phyloP scores from a whole-genome alignment of 2,888 invertebrate species.

The Digitonthophagus gazella region DNA sequence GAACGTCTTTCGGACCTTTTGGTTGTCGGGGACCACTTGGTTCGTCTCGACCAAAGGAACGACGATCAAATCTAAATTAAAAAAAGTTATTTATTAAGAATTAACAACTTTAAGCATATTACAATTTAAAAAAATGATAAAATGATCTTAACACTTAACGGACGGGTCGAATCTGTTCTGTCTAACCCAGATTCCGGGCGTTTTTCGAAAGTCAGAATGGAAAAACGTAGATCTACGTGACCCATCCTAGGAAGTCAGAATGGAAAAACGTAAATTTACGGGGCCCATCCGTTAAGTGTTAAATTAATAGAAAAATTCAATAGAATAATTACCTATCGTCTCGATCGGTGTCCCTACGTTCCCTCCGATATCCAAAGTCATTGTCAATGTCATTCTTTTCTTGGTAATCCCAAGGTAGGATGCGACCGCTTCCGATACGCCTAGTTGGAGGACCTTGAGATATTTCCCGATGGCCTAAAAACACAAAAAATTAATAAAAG shows the following conservation, averaged over 20 bases:
- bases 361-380: conserved; percentile 37
- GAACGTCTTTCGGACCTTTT: conserved; percentile 29
- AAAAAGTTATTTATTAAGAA: background rate
- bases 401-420: conserved; percentile 62
- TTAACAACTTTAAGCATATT: background rate
- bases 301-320: background rate
- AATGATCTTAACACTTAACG: no score
- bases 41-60: conserved; percentile 62
- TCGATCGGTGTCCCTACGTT: conserved; percentile 35
- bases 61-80: conserved; percentile 51
- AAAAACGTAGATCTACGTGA: no score
- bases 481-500: background rate
- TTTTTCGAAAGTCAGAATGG: background rate
- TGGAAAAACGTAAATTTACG: no score
- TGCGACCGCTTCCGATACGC: conserved; percentile 84
- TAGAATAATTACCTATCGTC: conserved; percentile 39
- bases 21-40: background rate
- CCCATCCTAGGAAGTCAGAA: no score
- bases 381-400: conserved; percentile 36
- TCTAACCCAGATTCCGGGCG: no score
- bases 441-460: conserved; percentile 46
- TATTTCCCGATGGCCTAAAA: conserved; percentile 45
- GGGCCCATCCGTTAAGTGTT: no score
- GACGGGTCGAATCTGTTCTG: no score
- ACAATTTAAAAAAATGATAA: background rate